Percentiles rank a stretch among this genome's conserved stretches.
phyloP scores from a whole-genome alignment of 2,888 invertebrate genomes.

The Dorcus hopei region DNA sequence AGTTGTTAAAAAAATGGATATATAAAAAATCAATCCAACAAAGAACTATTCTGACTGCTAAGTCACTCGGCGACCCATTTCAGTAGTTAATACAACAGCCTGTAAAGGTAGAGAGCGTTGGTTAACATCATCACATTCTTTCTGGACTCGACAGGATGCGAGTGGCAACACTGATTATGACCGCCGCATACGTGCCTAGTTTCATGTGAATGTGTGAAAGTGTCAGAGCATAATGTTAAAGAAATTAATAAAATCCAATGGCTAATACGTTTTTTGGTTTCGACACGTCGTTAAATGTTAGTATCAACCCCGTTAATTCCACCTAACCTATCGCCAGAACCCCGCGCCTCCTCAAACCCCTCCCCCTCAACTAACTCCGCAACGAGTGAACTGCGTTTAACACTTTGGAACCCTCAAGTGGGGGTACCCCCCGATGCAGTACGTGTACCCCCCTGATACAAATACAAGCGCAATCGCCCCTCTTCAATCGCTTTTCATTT shows the following conservation, averaged over 20 bases:
- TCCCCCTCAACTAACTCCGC: background rate
- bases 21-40: too few relatives aligned
- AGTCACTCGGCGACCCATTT: too few relatives aligned
- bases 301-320: conserved; percentile 39
- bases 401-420: background rate
- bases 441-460: background rate
- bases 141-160: too few relatives aligned
- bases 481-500: background rate
- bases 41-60: too few relatives aligned
- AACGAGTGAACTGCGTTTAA: background rate
- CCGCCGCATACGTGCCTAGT: background rate
- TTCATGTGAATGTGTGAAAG: conserved; percentile 14
- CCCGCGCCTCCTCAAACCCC: background rate
- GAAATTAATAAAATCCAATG: conserved; percentile 56
- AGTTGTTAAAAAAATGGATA: too few relatives aligned
- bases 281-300: conserved; percentile 75
- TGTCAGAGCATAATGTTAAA: conserved; percentile 32
- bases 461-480: background rate
- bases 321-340: background rate
- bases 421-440: background rate
- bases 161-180: background rate
- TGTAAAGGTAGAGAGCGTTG: too few relatives aligned
- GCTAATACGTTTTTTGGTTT: conserved; percentile 87
- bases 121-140: too few relatives aligned
- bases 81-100: too few relatives aligned